Conservation (phyloP, 1,140 invertebrate species). For the Ephestia elutella region DNA sequence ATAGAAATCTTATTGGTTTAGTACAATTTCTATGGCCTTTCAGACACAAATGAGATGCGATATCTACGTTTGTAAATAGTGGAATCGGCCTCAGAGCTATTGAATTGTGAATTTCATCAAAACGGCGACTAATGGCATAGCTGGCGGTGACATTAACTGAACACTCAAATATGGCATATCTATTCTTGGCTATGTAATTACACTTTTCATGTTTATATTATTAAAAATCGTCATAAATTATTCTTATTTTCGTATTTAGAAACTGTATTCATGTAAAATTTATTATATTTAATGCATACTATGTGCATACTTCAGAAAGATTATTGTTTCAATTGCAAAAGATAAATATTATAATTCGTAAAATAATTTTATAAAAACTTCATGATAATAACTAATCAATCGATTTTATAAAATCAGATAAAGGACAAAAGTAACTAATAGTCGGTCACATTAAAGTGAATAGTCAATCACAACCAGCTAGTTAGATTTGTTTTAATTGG, state of each 20-base stretch:
- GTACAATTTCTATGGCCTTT: no score
- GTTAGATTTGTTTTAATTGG: background rate
- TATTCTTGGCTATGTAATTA: conserved; percentile 5
- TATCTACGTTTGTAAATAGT: no score
- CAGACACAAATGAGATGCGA: no score
- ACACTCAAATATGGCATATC: conserved; percentile 8
- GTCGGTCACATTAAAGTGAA: conserved; percentile 15
- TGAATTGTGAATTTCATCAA: background rate
- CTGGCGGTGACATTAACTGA: conserved; percentile 18
- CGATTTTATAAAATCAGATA: background rate
- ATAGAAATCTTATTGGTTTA: no score
- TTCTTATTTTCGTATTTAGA: conserved; percentile 6
- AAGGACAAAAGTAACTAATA: no score
- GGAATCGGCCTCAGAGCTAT: conserved; percentile 10
- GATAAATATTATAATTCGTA: no score
- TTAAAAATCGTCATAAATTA: background rate
- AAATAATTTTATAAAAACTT: no score
- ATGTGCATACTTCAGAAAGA: background rate
- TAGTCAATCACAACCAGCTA: conserved; percentile 21
- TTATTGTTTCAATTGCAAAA: background rate
- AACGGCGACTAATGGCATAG: conserved; percentile 3
- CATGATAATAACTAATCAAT: no score
- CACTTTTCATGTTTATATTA: background rate
- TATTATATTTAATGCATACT: background rate
- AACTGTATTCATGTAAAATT: background rate